Evolutionary conservation across 2,113 vertebrate species (phyloP).

Genomic region (Pelobates fuscus): DNA sequence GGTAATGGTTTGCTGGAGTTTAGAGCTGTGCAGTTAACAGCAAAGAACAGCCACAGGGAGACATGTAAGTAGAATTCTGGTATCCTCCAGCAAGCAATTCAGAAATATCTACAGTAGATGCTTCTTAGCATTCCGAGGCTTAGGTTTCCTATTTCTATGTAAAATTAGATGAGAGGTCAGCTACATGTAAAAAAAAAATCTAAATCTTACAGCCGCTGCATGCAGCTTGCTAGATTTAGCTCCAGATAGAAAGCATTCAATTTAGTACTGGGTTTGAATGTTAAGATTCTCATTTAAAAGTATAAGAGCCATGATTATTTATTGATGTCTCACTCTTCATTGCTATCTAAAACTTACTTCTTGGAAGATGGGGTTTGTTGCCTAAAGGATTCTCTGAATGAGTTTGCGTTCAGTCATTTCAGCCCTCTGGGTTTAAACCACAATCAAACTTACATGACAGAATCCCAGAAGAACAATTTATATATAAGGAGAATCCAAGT

Average conservation of each 20-base stretch:
- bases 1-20: not conserved
- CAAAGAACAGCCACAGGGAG: slow-evolving; percentile 18
- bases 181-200: slow-evolving; percentile 63
- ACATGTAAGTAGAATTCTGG: slow-evolving; percentile 56
- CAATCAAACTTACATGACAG: no score
- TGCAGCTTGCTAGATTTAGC: slow-evolving; percentile 60
- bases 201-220: slow-evolving; percentile 55
- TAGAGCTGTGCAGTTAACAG: not conserved
- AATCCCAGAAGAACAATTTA: no score
- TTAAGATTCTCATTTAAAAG: slow-evolving; percentile 93
- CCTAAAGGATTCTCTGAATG: slow-evolving; percentile 87
- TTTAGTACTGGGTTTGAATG: slow-evolving; percentile 83
- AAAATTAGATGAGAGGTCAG: slow-evolving; percentile 64
- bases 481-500: no score
- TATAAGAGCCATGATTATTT: slow-evolving; percentile 93
- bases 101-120: slow-evolving; percentile 51
- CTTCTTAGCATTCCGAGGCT: slow-evolving; percentile 56
- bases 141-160: slow-evolving; percentile 69
- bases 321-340: slow-evolving; percentile 88
- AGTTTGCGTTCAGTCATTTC: slow-evolving; percentile 72
- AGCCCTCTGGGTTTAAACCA: no score
- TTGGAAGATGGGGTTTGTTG: slow-evolving; percentile 66
- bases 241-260: slow-evolving; percentile 71
- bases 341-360: slow-evolving; percentile 80
- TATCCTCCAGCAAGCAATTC: slow-evolving; percentile 56